phyloP scores from a whole-genome alignment of 2,888 invertebrate species.

The Leucozona laternaria region DNA sequence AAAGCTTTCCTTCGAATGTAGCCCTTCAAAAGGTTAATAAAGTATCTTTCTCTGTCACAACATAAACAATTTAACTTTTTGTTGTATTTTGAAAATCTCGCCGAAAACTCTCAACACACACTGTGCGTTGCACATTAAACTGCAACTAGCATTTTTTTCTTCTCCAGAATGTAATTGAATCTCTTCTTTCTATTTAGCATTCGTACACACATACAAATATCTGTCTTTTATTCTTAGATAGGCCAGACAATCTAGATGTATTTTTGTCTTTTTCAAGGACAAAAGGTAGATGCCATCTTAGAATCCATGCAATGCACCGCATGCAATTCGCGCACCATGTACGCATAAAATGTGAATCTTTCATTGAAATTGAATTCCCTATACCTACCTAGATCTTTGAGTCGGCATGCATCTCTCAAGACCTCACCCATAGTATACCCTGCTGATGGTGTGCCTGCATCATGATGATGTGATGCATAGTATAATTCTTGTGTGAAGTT shows the following conservation, averaged over 20 bases:
- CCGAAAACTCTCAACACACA: conserved; percentile 34
- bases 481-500: neutral
- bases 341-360: conserved; percentile 59
- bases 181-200: conserved; percentile 51
- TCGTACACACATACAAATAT: neutral
- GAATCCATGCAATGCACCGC: neutral
- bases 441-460: neutral
- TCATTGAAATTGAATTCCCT: conserved; percentile 61
- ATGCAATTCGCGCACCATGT: conserved; percentile 10
- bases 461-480: conserved; percentile 1
- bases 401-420: conserved; percentile 42
- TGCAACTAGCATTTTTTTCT: neutral
- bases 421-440: conserved; percentile 17
- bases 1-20: no score
- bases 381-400: conserved; percentile 3
- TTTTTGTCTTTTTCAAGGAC: conserved; percentile 71
- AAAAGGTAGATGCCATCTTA: conserved; percentile 69
- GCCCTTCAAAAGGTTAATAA: no score
- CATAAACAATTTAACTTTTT: no score
- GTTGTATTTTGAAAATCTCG: neutral
- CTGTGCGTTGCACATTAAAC: conserved; percentile 38
- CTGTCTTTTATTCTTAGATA: conserved; percentile 15
- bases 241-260: conserved; percentile 28
- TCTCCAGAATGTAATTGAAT: conserved; percentile 56
- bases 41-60: no score